Evolutionary conservation across 1,140 invertebrate species (phyloP).

Genomic region (Ceratina japonica): DNA sequence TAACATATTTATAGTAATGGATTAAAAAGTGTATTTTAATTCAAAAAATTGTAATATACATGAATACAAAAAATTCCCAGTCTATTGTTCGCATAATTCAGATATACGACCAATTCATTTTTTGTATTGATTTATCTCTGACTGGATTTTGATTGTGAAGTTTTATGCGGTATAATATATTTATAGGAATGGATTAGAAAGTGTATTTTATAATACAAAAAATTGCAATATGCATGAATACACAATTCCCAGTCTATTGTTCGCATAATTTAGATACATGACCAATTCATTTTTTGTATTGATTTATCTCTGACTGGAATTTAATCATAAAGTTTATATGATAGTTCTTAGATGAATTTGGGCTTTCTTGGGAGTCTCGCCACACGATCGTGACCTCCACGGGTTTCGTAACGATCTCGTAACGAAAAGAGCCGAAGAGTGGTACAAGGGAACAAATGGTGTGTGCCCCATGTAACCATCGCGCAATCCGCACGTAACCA

Average conservation of each 20-base stretch:
- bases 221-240: background rate
- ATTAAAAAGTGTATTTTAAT: no score
- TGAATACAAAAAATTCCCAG: background rate
- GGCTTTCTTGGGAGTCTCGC: background rate
- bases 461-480: constrained; percentile 3
- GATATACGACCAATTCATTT: background rate
- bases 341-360: background rate
- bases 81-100: background rate
- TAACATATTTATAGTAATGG: no score
- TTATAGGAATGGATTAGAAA: no score
- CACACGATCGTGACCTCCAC: constrained; percentile 27
- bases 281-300: no score
- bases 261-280: background rate
- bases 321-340: no score
- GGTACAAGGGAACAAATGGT: constrained; percentile 11
- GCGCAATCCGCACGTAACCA: constrained; percentile 21
- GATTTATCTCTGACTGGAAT: no score
- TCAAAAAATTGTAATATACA: background rate
- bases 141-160: no score
- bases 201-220: no score
- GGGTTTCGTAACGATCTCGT: constrained; percentile 35
- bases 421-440: constrained; percentile 21
- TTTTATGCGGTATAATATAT: background rate
- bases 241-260: background rate
- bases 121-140: no score